These are phyloP conservation scores for Psylliodes chrysocephalus DNA, from an alignment of 2,888 invertebrate species.

Conservation along the genomic window DNA sequence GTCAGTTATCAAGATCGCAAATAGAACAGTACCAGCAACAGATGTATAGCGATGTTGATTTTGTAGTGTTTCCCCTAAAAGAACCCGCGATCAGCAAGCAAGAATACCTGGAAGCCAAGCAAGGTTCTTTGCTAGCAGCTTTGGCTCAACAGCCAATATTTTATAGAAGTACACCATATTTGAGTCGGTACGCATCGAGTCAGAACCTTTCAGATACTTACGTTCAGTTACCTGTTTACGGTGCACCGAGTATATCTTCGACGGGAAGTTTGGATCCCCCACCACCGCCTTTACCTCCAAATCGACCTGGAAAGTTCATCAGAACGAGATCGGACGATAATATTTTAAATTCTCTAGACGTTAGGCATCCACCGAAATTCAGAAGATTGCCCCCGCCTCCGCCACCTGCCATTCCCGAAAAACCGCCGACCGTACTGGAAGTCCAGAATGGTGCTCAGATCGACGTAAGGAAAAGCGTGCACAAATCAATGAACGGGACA, in stretches of 20 bases:
- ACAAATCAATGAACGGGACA: constrained; percentile 37
- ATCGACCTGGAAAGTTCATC: constrained; percentile 70
- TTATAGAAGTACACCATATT: constrained; percentile 85
- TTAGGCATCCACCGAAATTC: constrained; percentile 67
- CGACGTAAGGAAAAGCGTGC: constrained; percentile 41
- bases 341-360: constrained; percentile 76
- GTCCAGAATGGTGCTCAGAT: constrained; percentile 33
- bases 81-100: constrained; percentile 91
- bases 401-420: constrained; percentile 61
- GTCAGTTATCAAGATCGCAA: constrained; percentile 77
- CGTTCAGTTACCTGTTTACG: constrained; percentile 77
- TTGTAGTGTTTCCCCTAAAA: constrained; percentile 89
- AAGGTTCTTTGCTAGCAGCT: constrained; percentile 77
- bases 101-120: constrained; percentile 89
- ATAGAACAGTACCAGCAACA: constrained; percentile 90
- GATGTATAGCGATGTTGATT: constrained; percentile 90
- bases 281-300: constrained; percentile 73
- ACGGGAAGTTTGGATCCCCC: constrained; percentile 73
- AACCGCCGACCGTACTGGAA: constrained; percentile 43
- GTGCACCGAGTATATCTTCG: constrained; percentile 74
- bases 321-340: constrained; percentile 85
- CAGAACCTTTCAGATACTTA: constrained; percentile 83
- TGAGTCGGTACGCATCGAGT: constrained; percentile 82
- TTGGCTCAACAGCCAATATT: constrained; percentile 75
- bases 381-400: constrained; percentile 68